A percentile compares a stretch with the other conserved stretches of the same genome.
Conservation (phyloP, 1,140 invertebrate species). For the Phocides pigmalion region DNA sequence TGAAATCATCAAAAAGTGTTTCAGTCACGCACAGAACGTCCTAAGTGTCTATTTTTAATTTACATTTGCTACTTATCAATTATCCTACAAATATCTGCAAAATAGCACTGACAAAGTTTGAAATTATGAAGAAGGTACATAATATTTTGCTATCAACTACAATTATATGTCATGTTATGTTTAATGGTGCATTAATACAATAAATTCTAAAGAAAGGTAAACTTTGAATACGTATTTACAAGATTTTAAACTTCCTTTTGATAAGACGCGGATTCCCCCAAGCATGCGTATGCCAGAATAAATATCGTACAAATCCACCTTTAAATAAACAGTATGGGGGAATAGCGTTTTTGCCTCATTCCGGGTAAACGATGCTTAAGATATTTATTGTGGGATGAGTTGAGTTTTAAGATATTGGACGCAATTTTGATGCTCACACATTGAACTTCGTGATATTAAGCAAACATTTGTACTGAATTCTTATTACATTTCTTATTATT, state of each 20-base stretch:
- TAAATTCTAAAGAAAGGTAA: background rate
- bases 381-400: constrained; percentile 80
- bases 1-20: too few species aligned
- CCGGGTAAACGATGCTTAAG: constrained; percentile 79
- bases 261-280: constrained; percentile 38
- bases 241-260: constrained; percentile 39
- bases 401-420: constrained; percentile 70
- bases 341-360: constrained; percentile 77
- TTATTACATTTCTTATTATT: background rate
- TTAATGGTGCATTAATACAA: background rate
- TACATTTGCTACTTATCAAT: too few species aligned
- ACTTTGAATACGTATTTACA: constrained; percentile 28
- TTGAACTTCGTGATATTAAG: background rate
- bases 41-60: too few species aligned
- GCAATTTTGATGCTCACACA: constrained; percentile 35
- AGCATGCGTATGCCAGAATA: constrained; percentile 68
- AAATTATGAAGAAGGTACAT: too few species aligned
- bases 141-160: too few species aligned
- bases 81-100: too few species aligned
- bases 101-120: too few species aligned
- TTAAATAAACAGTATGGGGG: constrained; percentile 79
- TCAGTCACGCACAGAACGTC: too few species aligned
- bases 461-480: background rate
- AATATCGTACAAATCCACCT: constrained; percentile 80
- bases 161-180: too few species aligned